phyloP scores from a whole-genome alignment of 2,797 vertebrate genomes.

The Hipposideros larvatus region DNA sequence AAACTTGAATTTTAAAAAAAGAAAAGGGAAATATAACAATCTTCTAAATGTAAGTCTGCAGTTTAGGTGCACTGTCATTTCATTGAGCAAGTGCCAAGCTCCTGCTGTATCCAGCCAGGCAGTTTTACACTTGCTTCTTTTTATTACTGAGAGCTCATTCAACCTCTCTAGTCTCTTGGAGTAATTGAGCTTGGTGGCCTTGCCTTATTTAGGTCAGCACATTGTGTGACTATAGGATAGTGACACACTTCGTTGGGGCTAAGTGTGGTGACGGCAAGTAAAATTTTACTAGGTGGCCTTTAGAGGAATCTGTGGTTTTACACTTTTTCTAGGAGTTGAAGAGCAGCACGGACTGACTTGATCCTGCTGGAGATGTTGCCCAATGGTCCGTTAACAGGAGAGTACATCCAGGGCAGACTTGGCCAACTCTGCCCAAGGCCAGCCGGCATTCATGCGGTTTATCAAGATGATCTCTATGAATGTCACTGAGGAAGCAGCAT shows the following conservation, averaged over 20 bases:
- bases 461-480: slow-evolving; percentile 38
- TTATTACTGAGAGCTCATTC: background rate
- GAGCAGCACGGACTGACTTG: background rate
- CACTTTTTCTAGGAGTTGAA: background rate
- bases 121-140: background rate
- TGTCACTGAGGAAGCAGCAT: slow-evolving; percentile 46
- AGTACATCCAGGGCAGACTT: background rate
- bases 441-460: slow-evolving; percentile 3
- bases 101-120: background rate
- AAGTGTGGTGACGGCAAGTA: background rate
- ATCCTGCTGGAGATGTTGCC: background rate
- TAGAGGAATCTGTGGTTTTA: background rate
- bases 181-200: background rate
- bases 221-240: background rate
- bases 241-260: background rate
- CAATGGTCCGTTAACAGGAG: background rate
- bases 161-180: background rate
- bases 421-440: background rate
- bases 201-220: background rate
- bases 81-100: background rate
- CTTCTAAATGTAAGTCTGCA: background rate
- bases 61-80: background rate
- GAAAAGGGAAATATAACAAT: background rate
- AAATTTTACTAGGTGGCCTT: slow-evolving; percentile 11
- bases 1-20: slow-evolving; percentile 4